Base-by-base conservation (phyloP, 2,113 vertebrate genomes). In the Catharus minimus region DNA sequence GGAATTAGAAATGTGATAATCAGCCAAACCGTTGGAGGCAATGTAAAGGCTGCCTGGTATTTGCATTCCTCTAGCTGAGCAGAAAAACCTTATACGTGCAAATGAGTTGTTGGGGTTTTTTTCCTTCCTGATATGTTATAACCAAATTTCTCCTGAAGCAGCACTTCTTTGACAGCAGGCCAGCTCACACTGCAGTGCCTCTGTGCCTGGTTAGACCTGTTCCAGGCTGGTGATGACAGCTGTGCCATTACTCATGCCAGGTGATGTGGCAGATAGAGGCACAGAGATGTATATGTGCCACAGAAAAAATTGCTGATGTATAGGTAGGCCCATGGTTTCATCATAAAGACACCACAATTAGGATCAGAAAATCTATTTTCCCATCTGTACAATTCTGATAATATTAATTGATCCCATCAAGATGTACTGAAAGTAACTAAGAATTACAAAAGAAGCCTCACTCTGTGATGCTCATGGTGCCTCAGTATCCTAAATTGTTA, bases 1-100 rank as follows among this genome's bases (percentile, higher is more conserved):
- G 73, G 88, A 94, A 88, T 93, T 82, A 93, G 96, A 96, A 93
- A 86, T 86, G 96, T 79, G 95, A 97, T 97, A 96, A 97, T 97
- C 33, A 72, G 74, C 88, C 76, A 90, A 93, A 87, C 86, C 1
- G 60, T 94, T 90, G 53, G 58, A 96, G 95, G 94, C 17, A 65
- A 78, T 57, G 75, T 94, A 90, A 94, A 82, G 86, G 83, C 93
- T 62, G 27, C 24, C 5, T 85, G 13, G 55, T 61, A 86, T 53
- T 89, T 58, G 62, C 76, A 92, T 58, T 89, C 92, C 81, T 92
- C 57, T 23, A 46, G 56, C 73, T 6, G 50, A 77, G 41, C 46
- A 11, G 41, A 83, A 93, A 79, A 66, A 16, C 71, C 81, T n/a
- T 93, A 10, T 64, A 21, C 2, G 58, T 85, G 80, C 69, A 56